Conservation (phyloP, 2,797 vertebrate species). For the Neomorphus geoffroyi region DNA sequence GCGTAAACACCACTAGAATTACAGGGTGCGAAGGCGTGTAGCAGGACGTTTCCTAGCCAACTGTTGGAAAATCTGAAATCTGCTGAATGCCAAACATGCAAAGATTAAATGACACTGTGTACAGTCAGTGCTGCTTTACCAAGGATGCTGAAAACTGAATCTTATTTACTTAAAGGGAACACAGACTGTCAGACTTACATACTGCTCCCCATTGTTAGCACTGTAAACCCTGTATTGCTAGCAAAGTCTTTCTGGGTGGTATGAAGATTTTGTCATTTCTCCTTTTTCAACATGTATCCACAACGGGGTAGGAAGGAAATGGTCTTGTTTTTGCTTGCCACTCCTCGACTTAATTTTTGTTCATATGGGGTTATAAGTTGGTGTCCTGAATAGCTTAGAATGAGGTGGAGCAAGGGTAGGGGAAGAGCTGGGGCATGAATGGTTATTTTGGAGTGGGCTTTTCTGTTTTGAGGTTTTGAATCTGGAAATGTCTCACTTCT, state of each 20-base stretch:
- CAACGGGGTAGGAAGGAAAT: neutral
- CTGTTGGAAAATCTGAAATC: conserved; percentile 26
- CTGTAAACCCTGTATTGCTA: neutral
- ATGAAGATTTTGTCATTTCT: neutral
- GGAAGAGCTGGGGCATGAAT: neutral
- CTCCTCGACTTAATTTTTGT: neutral
- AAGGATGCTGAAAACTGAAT: neutral
- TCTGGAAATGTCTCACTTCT: neutral
- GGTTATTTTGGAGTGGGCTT: neutral
- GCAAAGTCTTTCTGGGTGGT: neutral
- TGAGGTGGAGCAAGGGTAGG: neutral
- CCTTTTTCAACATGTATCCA: neutral
- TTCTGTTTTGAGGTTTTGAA: neutral
- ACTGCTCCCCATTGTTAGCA: neutral
- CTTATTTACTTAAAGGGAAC: neutral
- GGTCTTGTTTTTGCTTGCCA: neutral
- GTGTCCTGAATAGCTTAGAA: neutral
- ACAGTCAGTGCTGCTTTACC: neutral
- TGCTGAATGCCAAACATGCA: neutral
- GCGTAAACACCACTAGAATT: neutral
- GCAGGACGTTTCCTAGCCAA: neutral
- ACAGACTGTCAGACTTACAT: neutral
- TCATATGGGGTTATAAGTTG: neutral
- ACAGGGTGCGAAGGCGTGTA: neutral
- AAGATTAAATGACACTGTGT: conserved; percentile 6